Percentiles rank a stretch among this genome's conserved stretches.
Evolutionary conservation across 2,888 invertebrate species (phyloP).

Genomic region (Norana najaformis): DNA sequence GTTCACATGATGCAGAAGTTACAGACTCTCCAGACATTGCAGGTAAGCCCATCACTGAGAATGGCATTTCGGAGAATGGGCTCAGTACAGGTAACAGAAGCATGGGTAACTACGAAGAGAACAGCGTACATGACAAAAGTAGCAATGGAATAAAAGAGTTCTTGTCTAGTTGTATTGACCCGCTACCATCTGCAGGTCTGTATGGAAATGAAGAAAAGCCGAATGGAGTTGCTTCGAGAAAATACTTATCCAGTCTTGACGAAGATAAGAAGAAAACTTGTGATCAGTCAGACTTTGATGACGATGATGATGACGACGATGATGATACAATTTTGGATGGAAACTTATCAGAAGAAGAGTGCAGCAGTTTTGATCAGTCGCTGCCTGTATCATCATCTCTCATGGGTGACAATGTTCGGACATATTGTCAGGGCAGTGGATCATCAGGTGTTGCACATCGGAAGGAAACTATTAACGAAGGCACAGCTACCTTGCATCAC

Average conservation of each 20-base stretch:
- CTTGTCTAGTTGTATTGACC: background rate
- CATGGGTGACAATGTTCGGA: background rate
- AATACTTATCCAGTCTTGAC: background rate
- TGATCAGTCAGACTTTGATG: background rate
- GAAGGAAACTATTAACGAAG: conserved; percentile 8
- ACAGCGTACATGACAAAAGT: background rate
- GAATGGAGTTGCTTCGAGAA: background rate
- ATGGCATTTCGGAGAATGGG: background rate
- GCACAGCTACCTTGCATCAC: conserved; percentile 13
- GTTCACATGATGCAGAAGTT: background rate
- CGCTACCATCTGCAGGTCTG: background rate
- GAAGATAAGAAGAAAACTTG: background rate
- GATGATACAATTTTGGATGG: background rate
- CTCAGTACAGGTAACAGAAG: background rate
- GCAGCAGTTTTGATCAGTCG: background rate
- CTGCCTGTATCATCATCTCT: background rate
- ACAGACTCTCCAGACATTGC: background rate
- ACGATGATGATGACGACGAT: background rate
- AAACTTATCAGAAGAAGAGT: background rate
- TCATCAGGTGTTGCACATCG: background rate
- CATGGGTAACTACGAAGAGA: background rate
- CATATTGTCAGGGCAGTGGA: background rate
- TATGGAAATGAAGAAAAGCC: background rate
- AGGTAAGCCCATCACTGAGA: background rate
- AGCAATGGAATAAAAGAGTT: background rate